Base-by-base conservation (phyloP, 2,797 vertebrate species). In the Helicolenus hilgendorfi region DNA sequence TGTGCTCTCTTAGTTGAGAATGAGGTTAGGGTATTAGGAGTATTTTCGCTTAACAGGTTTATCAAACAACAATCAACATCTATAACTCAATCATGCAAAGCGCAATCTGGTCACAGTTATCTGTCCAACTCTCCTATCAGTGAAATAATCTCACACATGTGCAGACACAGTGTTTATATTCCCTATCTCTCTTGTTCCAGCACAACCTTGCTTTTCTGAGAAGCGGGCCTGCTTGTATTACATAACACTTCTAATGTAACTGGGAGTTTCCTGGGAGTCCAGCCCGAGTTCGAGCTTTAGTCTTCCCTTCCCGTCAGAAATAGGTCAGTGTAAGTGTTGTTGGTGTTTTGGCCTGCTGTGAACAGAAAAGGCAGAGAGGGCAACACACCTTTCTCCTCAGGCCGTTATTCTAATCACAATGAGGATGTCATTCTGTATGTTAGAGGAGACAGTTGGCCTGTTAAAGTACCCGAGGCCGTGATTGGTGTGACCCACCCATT, bases 181-280 rank as follows among this genome's bases (percentile, higher is more conserved):
- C 22, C 2, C 20, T 41, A 31, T 89, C 79, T 67, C 33, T 53
- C 33, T 0, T 9, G 38, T 31, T 36, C 31, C 36, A 35, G 62
- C 15, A 18, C 38, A 72, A 3, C 8, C 1, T 59, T 63, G 41
- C 72, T 53, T 49, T 87, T 81, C 77, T 45, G 29, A 75, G 87
- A 89, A 89, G 18, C n/a, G 10, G 58, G 81, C 9, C 60, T 26
- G 56, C 59, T 60, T 62, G 9, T 31, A 7, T 94, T 93, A 78
- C 91, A 74, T 85, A 92, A 91, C 77, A 55, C 80, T 33, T 79
- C 69, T 80, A 87, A 81, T 76, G 80, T 84, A 85, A 77, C 84
- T 7, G 83, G 67, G 88, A 87, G 76, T 79, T 93, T 90, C 84
- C 86, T 38, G 84, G 72, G 71, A 84, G 29, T 80, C 49, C 11